Conservation (phyloP, 2,888 invertebrate genomes). For the Galerucella calmariensis region DNA sequence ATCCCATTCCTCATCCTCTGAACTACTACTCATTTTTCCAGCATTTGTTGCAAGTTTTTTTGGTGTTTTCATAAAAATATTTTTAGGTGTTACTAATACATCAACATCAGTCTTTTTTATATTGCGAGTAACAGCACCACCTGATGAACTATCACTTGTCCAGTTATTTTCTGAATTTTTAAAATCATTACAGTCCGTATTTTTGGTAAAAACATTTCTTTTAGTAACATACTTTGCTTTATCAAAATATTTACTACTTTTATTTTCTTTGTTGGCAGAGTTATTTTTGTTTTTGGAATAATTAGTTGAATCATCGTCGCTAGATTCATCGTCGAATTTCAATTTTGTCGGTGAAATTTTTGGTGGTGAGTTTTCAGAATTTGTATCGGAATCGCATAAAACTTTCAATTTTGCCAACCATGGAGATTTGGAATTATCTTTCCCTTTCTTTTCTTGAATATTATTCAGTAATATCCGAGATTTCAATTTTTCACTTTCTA, state of each 20-base stretch:
- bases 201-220: neutral
- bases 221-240: neutral
- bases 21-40: slow-evolving; percentile 28
- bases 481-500: slow-evolving; percentile 34
- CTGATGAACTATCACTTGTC: slow-evolving; percentile 4
- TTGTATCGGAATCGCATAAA: slow-evolving; percentile 56
- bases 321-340: slow-evolving; percentile 42
- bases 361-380: slow-evolving; percentile 33
- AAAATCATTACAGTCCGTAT: neutral
- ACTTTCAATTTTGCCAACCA: slow-evolving; percentile 49
- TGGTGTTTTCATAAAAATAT: slow-evolving; percentile 17
- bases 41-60: neutral
- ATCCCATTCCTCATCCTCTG: slow-evolving; percentile 48
- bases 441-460: slow-evolving; percentile 48
- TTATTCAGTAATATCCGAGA: slow-evolving; percentile 47
- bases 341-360: slow-evolving; percentile 39
- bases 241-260: slow-evolving; percentile 3
- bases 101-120: slow-evolving; percentile 9
- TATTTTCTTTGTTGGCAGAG: slow-evolving; percentile 11
- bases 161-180: neutral
- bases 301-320: slow-evolving; percentile 36
- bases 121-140: neutral
- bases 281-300: slow-evolving; percentile 27
- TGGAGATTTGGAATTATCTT: slow-evolving; percentile 51
- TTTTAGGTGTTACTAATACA: slow-evolving; percentile 1